Evolutionary conservation across 1,140 invertebrate species (phyloP), one percentile per base, ranked within the genome.

Genomic region (Ctenoplectra terminalis): DNA sequence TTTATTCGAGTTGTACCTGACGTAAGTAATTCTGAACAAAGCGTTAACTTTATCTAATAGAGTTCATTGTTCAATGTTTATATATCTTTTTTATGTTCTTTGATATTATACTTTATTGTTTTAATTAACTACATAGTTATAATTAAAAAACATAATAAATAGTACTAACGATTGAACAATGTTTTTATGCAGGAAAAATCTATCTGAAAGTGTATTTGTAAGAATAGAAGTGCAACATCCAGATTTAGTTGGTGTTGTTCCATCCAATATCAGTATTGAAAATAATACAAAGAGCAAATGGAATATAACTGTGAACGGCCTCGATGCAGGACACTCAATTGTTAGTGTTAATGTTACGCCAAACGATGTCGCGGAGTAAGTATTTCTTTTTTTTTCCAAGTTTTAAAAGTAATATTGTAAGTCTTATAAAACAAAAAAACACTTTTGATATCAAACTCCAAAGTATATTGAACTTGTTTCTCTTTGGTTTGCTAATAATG

Each of bases 321-420:
- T 94, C 2, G 94, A 91, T 50, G 94, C 95, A 9, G 96, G 96
- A 74, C 94, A 95, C 81, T 93, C 95, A 0, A 93, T 95, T 52
- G 89, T 96, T 17, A 94, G 92, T 15, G 93, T 94, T 67, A 95
- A 95, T 87, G 93, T 94, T 43, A 94, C 93, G 2, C 94, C 94
- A 4, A 71, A 52, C 34, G 92, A 94, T 84, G 86, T 91, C 83
- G 87, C 94, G 60, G 88, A 94, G 94, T 95, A 89, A 94, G 94
- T 94, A 81, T 67, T 7, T n/a, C 52, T 37, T 54, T 64, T 66
- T 13, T n/a, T 17, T 46, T 8, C 31, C 1, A 23, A 26, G 50
- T 37, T 4, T n/a, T 23, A 34, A 37, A 37, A 34, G 23, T 40
- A 9, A 31, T 20, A 56, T 17, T 58, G 7, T 5, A 64, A 23